A percentile compares a stretch with the other conserved stretches of the same genome.
Conservation (phyloP, 2,888 invertebrate species). For the Lycocerus yunnanus region DNA sequence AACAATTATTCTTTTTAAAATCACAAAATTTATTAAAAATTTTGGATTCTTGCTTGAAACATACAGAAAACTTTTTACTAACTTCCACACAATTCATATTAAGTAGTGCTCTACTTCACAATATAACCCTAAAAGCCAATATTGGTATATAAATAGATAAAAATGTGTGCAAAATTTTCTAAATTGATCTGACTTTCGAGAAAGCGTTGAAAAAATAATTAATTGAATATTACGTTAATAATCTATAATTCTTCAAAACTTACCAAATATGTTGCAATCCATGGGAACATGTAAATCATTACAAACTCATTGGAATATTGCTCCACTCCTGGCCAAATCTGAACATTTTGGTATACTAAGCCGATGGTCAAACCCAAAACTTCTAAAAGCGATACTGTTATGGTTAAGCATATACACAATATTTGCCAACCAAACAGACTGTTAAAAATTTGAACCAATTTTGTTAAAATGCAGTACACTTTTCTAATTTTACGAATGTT, state of each 20-base stretch:
- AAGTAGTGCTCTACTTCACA: too few species aligned
- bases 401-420: background rate
- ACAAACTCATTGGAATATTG: background rate
- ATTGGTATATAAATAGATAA: too few species aligned
- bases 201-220: too few species aligned
- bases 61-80: too few species aligned
- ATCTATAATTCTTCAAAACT: background rate
- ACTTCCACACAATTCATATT: too few species aligned
- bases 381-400: background rate
- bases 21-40: too few species aligned
- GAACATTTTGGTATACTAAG: background rate
- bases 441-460: background rate
- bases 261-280: background rate
- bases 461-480: background rate
- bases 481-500: background rate
- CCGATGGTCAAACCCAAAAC: background rate
- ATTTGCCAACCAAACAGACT: background rate
- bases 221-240: too few species aligned
- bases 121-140: too few species aligned
- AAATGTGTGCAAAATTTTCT: too few species aligned
- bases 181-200: too few species aligned
- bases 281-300: background rate
- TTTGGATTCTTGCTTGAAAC: too few species aligned
- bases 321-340: background rate
- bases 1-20: too few species aligned